These are phyloP conservation scores for Apodemia duryi DNA, from an alignment of 2,888 invertebrate genomes.

Conservation along the genomic window DNA sequence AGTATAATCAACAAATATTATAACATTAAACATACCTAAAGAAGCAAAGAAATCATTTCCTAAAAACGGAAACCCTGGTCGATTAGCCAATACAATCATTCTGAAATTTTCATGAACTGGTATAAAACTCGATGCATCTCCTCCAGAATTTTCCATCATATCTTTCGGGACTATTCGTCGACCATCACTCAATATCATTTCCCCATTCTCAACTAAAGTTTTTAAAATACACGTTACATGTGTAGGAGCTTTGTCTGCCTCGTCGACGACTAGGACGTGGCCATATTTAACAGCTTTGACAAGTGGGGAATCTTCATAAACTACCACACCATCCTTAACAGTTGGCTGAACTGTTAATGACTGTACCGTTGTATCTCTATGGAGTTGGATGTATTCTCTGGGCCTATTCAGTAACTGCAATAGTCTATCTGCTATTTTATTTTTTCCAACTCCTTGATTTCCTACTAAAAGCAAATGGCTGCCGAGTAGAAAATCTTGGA, in stretches of 20 bases:
- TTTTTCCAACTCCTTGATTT: slow-evolving; percentile 98
- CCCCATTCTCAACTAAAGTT: slow-evolving; percentile 95
- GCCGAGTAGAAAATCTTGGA: slow-evolving; percentile 94
- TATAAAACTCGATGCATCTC: slow-evolving; percentile 78
- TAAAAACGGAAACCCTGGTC: slow-evolving; percentile 98
- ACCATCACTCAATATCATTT: slow-evolving; percentile 97
- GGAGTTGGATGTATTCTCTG: slow-evolving; percentile 96
- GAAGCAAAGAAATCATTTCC: slow-evolving; percentile 97
- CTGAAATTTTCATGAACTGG: slow-evolving; percentile 94
- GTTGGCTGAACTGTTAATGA: slow-evolving; percentile 95
- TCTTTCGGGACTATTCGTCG: slow-evolving; percentile 87
- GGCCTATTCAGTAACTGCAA: slow-evolving; percentile 93
- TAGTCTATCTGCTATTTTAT: slow-evolving; percentile 95
- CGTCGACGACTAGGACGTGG: slow-evolving; percentile 95
- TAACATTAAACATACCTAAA: slow-evolving; percentile 74
- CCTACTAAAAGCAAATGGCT: slow-evolving; percentile 97
- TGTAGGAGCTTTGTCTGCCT: slow-evolving; percentile 98
- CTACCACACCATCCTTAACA: slow-evolving; percentile 91
- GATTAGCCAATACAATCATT: slow-evolving; percentile 96
- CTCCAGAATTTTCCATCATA: slow-evolving; percentile 61
- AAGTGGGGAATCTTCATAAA: slow-evolving; percentile 96
- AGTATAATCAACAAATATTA: not conserved
- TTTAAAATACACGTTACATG: slow-evolving; percentile 98
- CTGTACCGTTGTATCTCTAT: slow-evolving; percentile 97
- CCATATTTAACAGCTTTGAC: slow-evolving; percentile 94